Conservation (phyloP, 2,113 vertebrate genomes). For the Caranx melampygus region DNA sequence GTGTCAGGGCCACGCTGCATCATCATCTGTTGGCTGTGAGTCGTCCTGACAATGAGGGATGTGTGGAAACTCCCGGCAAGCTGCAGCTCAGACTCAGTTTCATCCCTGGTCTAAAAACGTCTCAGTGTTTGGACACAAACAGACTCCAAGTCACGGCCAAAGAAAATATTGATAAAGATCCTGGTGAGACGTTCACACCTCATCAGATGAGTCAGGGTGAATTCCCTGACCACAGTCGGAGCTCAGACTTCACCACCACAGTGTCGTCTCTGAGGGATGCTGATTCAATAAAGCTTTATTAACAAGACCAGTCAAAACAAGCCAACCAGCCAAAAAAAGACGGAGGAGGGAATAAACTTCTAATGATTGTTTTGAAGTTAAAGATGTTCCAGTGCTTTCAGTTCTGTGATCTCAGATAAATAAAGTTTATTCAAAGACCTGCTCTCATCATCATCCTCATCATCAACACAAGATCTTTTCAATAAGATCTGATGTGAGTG, state of each 20-base stretch:
- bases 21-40: no score
- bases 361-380: no score
- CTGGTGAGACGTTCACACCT: conserved; percentile 16
- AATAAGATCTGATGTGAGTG: neutral
- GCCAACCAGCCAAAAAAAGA: neutral
- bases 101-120: conserved; percentile 34
- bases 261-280: neutral
- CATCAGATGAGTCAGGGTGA: conserved; percentile 41
- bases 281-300: conserved; percentile 29
- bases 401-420: no score
- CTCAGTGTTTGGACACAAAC: conserved; percentile 57
- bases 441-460: no score
- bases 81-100: conserved; percentile 6
- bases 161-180: conserved; percentile 50
- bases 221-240: conserved; percentile 45
- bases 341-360: no score
- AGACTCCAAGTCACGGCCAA: conserved; percentile 29
- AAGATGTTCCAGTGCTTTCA: no score
- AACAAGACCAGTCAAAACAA: conserved; percentile 6
- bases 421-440: no score
- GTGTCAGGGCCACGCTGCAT: no score
- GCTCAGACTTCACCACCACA: no score
- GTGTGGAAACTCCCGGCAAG: conserved; percentile 48
- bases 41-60: conserved; percentile 26
- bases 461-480: neutral